Evolutionary conservation across 2,888 invertebrate species (phyloP).

Genomic region (Altica lythri): DNA sequence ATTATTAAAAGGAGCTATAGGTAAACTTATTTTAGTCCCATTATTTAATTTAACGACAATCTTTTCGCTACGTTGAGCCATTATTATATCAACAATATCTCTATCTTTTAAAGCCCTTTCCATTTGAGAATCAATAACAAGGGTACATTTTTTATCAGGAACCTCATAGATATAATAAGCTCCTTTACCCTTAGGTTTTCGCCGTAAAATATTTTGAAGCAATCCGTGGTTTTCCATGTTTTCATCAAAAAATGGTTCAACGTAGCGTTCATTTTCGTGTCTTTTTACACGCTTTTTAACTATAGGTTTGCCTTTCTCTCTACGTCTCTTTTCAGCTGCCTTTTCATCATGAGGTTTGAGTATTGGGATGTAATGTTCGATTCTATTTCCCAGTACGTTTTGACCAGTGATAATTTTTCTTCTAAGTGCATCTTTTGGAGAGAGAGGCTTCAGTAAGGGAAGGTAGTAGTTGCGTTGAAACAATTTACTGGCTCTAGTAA

Average conservation of each 20-base stretch:
- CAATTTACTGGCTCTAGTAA: constrained; percentile 78
- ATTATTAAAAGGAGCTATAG: constrained; percentile 54
- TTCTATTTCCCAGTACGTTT: constrained; percentile 61
- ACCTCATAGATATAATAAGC: constrained; percentile 73
- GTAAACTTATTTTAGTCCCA: constrained; percentile 72
- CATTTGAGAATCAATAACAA: constrained; percentile 73
- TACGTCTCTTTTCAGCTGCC: constrained; percentile 43
- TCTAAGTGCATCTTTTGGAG: constrained; percentile 78
- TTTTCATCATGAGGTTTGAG: constrained; percentile 59
- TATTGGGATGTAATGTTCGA: constrained; percentile 79
- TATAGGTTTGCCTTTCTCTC: constrained; percentile 53
- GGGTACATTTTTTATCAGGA: constrained; percentile 69
- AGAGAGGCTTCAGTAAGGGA: constrained; percentile 78
- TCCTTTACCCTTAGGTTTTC: constrained; percentile 62
- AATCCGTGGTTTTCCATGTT: constrained; percentile 51
- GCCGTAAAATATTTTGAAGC: constrained; percentile 57
- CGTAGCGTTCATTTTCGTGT: constrained; percentile 48
- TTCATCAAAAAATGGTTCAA: constrained; percentile 52
- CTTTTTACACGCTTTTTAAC: constrained; percentile 52
- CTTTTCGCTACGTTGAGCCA: constrained; percentile 75
- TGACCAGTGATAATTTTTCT: constrained; percentile 80
- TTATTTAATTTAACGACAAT: constrained; percentile 71
- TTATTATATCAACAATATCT: constrained; percentile 75
- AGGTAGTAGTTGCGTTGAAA: constrained; percentile 83
- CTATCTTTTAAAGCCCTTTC: constrained; percentile 77